Percentiles rank a stretch among this genome's conserved stretches.
phyloP scores from a whole-genome alignment of 2,797 vertebrate genomes.

The Sphenodon punctatus region DNA sequence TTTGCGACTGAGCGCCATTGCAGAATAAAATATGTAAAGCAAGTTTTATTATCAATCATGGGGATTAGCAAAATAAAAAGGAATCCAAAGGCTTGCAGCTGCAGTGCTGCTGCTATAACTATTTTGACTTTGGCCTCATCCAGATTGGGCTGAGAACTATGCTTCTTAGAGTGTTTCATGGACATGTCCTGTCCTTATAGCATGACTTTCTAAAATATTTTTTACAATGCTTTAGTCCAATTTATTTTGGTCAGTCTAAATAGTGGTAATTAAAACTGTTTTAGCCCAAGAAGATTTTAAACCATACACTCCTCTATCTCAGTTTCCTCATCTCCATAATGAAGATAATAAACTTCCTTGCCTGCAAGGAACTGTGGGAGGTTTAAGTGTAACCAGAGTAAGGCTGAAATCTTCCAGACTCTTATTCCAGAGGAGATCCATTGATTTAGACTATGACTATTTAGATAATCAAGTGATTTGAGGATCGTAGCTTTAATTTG shows the following conservation, averaged over 20 bases:
- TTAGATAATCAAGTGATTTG: too few species aligned
- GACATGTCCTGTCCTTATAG: neutral
- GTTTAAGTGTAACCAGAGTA: too few species aligned
- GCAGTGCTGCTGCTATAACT: neutral
- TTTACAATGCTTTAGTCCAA: neutral
- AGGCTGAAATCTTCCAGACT: too few species aligned
- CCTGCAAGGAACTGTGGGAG: neutral
- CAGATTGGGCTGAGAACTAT: accelerated
- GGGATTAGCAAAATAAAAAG: neutral
- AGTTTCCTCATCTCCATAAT: neutral
- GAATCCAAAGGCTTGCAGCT: neutral
- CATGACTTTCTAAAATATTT: neutral
- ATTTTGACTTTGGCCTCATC: neutral
- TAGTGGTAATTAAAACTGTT: neutral
- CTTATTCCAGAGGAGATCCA: too few species aligned
- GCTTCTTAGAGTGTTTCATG: neutral
- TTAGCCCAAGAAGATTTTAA: neutral
- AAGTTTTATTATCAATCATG: neutral
- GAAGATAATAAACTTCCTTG: neutral
- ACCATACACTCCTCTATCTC: neutral
- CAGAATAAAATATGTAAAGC: accelerated
- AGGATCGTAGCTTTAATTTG: neutral
- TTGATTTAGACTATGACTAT: too few species aligned
- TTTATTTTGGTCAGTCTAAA: neutral
- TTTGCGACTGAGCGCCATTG: neutral